Percentiles rank a stretch among this genome's conserved stretches.
phyloP scores from a whole-genome alignment of 2,888 invertebrate genomes.

The Coecobrya sp. region DNA sequence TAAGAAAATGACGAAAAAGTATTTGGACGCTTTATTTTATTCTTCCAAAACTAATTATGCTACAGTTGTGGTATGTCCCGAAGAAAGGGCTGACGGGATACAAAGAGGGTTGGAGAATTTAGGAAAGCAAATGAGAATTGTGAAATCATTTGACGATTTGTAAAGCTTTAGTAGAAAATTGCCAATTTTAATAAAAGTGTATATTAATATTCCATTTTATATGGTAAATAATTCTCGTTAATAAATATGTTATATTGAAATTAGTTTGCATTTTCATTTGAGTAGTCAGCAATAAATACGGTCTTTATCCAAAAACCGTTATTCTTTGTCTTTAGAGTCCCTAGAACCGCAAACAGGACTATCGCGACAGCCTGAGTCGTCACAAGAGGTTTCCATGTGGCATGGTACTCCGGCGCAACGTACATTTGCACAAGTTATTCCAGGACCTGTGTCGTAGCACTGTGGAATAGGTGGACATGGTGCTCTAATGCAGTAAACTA shows the following conservation, averaged over 20 bases:
- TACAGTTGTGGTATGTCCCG: slow-evolving; percentile 44
- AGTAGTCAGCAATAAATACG: no score
- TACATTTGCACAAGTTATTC: slow-evolving; percentile 60
- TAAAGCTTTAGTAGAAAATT: neutral
- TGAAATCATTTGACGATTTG: slow-evolving; percentile 21
- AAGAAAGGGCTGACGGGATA: neutral
- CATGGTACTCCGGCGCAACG: slow-evolving; percentile 48
- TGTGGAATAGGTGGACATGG: slow-evolving; percentile 55
- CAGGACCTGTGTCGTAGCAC: neutral
- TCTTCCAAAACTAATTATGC: slow-evolving; percentile 84
- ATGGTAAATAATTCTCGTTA: neutral
- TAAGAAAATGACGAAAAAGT: slow-evolving; percentile 91
- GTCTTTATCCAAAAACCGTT: no score
- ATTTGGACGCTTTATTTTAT: slow-evolving; percentile 91
- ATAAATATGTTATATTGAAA: neutral
- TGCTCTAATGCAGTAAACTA: slow-evolving; percentile 40
- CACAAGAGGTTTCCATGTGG: slow-evolving; percentile 41
- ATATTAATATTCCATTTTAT: neutral
- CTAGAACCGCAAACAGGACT: neutral
- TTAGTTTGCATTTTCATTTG: neutral
- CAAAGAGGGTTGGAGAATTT: neutral
- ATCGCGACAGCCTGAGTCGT: neutral
- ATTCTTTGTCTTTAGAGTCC: no score
- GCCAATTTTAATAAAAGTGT: neutral
- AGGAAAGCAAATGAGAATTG: slow-evolving; percentile 37